Evolutionary conservation across 37 sponge, comb jelly and placozoan species (phyloP), one percentile per base, ranked within the genome.

Genomic region (Haliclona indistincta): DNA sequence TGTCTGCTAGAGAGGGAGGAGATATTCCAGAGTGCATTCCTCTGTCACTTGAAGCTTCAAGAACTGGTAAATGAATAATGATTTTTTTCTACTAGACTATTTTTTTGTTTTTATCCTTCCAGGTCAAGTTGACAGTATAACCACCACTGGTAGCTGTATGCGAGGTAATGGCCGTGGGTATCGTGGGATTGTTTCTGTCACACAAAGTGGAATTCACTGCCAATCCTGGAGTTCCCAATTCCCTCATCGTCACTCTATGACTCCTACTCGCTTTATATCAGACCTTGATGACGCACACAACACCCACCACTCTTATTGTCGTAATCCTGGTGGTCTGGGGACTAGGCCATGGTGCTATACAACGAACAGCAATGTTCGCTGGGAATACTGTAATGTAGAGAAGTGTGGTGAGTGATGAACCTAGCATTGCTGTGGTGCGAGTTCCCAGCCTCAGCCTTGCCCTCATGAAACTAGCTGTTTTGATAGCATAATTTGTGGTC

Each of bases 281-380:
- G 77, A 83, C 49, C 23, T 75, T 0, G 8, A 69, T 11, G 43
- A 15, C 10, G 84, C 75, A 2, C 32, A 40, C 4, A 1, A 41
- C 28, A 20, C 49, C 7, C n/a, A n/a, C n/a, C n/a, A n/a, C n/a
- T 76, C 65, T 64, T 65, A 70, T 39, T 82, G 75, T 63, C 81
- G 88, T 0, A 88, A 88, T 45, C 88, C 88, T 26, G 88, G 82
- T 33, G 74, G 74, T 13, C 15, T 38, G 7, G 81, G 77, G 10
- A 49, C 61, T 26, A 6, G 56, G 1, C 88, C 88, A 23, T 88
- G 88, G 88, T 88, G 88, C 66, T 81, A 60, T 53, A 77, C 77
- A 7, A 23, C 54, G 10, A 43, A 69, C 38, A 11, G 34, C 15
- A 36, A 43, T 38, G 28, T 10, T 1, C 3, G 83, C 62, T 88